Base-by-base conservation (phyloP, 1,140 invertebrate species). In the Drosophila triauraria region DNA sequence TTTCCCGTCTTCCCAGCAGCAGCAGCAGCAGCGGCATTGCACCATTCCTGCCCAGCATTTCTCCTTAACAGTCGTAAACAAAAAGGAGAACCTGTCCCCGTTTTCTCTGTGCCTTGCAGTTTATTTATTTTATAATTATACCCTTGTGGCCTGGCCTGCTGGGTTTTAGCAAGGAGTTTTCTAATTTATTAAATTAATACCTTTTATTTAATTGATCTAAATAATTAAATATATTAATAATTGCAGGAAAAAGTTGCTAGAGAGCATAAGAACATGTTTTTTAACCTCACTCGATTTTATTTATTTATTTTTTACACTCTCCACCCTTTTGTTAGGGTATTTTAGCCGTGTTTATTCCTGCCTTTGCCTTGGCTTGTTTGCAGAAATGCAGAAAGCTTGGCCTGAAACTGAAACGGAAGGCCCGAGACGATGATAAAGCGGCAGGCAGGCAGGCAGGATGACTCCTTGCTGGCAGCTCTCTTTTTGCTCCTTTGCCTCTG, bases 1-100 rank as follows among this genome's bases (percentile, higher is more conserved):
- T n/a, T 53, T 67, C 20, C 40, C 53, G 7, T 64, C 17, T 20
- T 8, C 12, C 17, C 20, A 25, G 25, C 20, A 30, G 27, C 27
- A 30, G 27, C 27, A 30, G 20, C 20, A 25, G 25, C 20, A 30
- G 27, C 27, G 6, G 27, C 27, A 30, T 30, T 30, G 27, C 27
- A 30, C 27, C 27, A 30, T 30, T 30, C 27, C 27, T 35, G 46
- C 77, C 46, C 47, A 64, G 65, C 63, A 64, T 74, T 85, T 17
- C 48, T 68, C 64, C 67, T 70, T 56, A 70, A 56, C 63, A 62
- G 77, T 84, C 77, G 84, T 87, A 88, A 84, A 87, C 84, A 87
- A 88, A 88, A 88, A 70, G 60, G 62, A 70, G 62, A 62, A 63
- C 58, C 67, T 76, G 74, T 70, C 75, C 62, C 62, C 56, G 46